A percentile compares a stretch with the other conserved stretches of the same genome.
Evolutionary conservation across 2,888 invertebrate species (phyloP).

Genomic region (Hydraecia micacea): DNA sequence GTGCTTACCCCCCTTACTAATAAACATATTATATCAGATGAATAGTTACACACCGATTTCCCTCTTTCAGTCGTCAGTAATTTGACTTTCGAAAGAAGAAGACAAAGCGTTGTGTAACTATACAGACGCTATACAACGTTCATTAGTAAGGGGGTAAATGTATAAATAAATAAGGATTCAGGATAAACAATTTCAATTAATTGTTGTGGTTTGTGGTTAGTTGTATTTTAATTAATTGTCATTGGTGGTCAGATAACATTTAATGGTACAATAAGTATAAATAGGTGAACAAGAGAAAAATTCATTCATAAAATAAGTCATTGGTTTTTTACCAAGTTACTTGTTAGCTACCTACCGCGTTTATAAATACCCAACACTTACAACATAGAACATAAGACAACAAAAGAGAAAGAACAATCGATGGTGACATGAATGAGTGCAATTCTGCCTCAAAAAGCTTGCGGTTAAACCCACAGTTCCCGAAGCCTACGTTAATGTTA

Average conservation of each 20-base stretch:
- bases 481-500: slow-evolving; percentile 3
- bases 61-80: too few species aligned
- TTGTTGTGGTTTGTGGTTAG: background rate
- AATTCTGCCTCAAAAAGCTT: slow-evolving; percentile 23
- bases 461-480: slow-evolving; percentile 16
- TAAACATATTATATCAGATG: too few species aligned
- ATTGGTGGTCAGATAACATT: slow-evolving; percentile 2
- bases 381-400: background rate
- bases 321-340: background rate
- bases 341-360: background rate
- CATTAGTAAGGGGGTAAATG: too few species aligned
- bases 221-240: slow-evolving; percentile 2
- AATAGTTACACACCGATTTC: too few species aligned
- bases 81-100: too few species aligned
- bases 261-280: background rate
- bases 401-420: background rate
- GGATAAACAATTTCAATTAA: background rate
- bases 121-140: too few species aligned
- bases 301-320: background rate
- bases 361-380: background rate
- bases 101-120: too few species aligned
- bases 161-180: background rate
- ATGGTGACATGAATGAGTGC: slow-evolving; percentile 22
- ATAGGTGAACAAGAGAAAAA: background rate
- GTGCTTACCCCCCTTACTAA: background rate